These are phyloP conservation scores for Acronicta alni DNA, from an alignment of 2,888 invertebrate genomes.

Conservation along the genomic window DNA sequence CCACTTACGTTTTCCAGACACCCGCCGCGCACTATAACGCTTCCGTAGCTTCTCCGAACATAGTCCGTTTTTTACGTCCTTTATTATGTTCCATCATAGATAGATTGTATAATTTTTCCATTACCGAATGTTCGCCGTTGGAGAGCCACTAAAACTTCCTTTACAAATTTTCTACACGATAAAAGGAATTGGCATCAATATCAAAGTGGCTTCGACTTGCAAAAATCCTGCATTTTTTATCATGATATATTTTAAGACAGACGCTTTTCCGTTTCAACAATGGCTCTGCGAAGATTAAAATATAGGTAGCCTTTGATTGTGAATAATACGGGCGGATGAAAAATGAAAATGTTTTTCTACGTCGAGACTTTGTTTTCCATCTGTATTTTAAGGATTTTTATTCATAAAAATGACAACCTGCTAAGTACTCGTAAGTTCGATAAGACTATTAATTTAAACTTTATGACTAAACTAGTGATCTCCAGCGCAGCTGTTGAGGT, in stretches of 20 bases:
- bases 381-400: slow-evolving; percentile 40
- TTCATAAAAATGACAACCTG: slow-evolving; percentile 19
- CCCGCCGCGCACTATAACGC: not conserved
- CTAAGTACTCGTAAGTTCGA: not conserved
- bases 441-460: no score
- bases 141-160: slow-evolving; percentile 25
- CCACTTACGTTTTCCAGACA: slow-evolving; percentile 21
- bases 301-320: slow-evolving; percentile 46
- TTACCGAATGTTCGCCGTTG: slow-evolving; percentile 37
- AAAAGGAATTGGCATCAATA: slow-evolving; percentile 44
- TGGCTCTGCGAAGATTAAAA: slow-evolving; percentile 51
- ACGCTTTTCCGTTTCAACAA: slow-evolving; percentile 44
- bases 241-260: slow-evolving; percentile 39
- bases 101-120: slow-evolving; percentile 53
- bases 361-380: slow-evolving; percentile 22
- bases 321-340: slow-evolving; percentile 41
- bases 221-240: slow-evolving; percentile 37
- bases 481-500: no score
- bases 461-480: no score
- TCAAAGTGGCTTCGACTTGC: slow-evolving; percentile 23
- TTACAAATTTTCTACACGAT: slow-evolving; percentile 45
- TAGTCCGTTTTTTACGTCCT: slow-evolving; percentile 22
- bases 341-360: slow-evolving; percentile 48
- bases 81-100: slow-evolving; percentile 40
- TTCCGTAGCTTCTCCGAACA: slow-evolving; percentile 7